Evolutionary conservation across 2,797 vertebrate genomes (phyloP).

Genomic region (Kryptopterus vitreolus): DNA sequence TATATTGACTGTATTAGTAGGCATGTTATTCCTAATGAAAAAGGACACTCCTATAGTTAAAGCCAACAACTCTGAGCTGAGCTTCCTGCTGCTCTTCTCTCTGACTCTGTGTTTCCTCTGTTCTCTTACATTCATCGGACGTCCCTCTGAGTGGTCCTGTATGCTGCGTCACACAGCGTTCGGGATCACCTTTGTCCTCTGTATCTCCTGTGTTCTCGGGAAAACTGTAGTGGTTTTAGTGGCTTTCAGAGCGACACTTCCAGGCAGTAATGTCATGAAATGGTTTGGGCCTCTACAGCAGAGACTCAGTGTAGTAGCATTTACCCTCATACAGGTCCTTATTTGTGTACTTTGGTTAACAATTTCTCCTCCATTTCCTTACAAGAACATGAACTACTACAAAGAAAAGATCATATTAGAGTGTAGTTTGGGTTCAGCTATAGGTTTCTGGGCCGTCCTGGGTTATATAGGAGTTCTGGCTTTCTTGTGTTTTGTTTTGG

Average conservation of each 20-base stretch:
- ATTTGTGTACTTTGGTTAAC: conserved; percentile 51
- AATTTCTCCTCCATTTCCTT: conserved; percentile 55
- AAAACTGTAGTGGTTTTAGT: conserved; percentile 74
- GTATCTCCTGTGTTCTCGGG: conserved; percentile 71
- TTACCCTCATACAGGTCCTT: conserved; percentile 51
- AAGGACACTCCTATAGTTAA: conserved; percentile 68
- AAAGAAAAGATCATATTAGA: conserved; percentile 61
- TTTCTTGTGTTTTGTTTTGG: too few relatives aligned
- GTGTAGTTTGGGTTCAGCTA: conserved; percentile 56
- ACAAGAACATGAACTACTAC: conserved; percentile 54
- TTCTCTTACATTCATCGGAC: conserved; percentile 69
- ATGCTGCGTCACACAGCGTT: conserved; percentile 72
- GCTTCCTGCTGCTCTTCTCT: conserved; percentile 73
- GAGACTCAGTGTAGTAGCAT: conserved; percentile 67
- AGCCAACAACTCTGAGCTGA: conserved; percentile 74
- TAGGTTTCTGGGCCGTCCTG: conserved; percentile 59
- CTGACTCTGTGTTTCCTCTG: conserved; percentile 73
- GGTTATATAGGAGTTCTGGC: conserved; percentile 62
- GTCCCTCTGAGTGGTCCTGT: conserved; percentile 72
- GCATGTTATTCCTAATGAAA: conserved; percentile 63
- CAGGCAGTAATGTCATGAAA: conserved; percentile 54
- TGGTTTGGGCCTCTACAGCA: too few relatives aligned
- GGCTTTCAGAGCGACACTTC: conserved; percentile 68
- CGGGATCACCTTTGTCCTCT: conserved; percentile 73
- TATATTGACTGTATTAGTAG: conserved; percentile 60